Percentiles rank a stretch among this genome's conserved stretches.
Conservation (phyloP, 2,797 vertebrate species). For the Onychomys torridus region DNA sequence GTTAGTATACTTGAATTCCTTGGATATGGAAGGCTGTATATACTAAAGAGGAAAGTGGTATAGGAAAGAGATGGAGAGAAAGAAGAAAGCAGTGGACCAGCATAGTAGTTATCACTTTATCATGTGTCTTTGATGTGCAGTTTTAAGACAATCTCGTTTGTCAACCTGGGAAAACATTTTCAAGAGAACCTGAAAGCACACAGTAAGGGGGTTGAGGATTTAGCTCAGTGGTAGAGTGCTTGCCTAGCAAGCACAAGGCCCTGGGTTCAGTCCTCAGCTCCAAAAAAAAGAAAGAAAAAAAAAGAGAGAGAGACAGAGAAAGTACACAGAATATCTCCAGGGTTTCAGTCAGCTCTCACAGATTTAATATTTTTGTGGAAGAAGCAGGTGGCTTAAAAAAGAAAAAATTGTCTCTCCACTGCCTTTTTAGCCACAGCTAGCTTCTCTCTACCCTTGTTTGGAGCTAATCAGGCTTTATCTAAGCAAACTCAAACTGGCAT, state of each 20-base stretch:
- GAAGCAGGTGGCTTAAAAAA: slow-evolving; percentile 67
- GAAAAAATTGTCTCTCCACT: background rate
- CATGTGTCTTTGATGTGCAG: background rate
- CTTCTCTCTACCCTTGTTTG: slow-evolving; percentile 62
- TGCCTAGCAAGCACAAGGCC: too few relatives aligned
- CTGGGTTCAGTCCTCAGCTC: too few relatives aligned
- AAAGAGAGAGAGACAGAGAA: too few relatives aligned
- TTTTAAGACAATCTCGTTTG: slow-evolving; percentile 56
- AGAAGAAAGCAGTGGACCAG: background rate
- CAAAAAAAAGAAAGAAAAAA: too few relatives aligned
- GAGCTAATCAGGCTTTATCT: slow-evolving; percentile 69
- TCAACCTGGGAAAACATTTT: slow-evolving; percentile 61
- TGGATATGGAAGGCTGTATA: background rate
- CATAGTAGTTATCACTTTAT: background rate
- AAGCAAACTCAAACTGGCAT: slow-evolving; percentile 66
- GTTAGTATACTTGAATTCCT: slow-evolving; percentile 43
- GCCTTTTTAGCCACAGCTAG: slow-evolving; percentile 52
- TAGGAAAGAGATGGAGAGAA: background rate
- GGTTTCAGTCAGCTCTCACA: background rate
- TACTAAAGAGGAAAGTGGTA: background rate
- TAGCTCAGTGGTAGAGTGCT: too few relatives aligned
- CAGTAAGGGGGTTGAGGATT: too few relatives aligned
- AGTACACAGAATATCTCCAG: slow-evolving; percentile 28
- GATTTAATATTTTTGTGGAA: slow-evolving; percentile 52
- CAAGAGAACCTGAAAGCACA: slow-evolving; percentile 8